Evolutionary conservation across 1,140 invertebrate species (phyloP).

Genomic region (Eupristina koningsbergeri): DNA sequence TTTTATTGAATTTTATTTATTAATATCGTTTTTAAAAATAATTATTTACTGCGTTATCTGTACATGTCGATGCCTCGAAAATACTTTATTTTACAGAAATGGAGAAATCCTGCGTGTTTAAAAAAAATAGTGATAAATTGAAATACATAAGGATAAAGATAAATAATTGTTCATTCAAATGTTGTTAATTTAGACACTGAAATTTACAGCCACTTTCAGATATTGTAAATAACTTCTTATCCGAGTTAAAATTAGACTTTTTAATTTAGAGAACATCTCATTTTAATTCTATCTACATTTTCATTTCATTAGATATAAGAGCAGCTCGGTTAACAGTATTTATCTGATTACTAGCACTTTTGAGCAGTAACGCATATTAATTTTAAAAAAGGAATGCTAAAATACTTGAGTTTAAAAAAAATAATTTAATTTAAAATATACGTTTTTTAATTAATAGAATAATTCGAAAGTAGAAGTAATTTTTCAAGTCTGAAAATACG

Average conservation of each 20-base stretch:
- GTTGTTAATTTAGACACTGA: no score
- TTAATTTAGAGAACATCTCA: not conserved
- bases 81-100: no score
- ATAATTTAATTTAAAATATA: no score
- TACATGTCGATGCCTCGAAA: no score
- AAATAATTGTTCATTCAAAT: no score
- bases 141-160: no score
- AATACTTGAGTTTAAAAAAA: not conserved
- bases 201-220: not conserved
- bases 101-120: no score
- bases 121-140: no score
- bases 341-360: not conserved
- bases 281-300: not conserved
- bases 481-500: no score
- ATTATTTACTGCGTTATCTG: not conserved
- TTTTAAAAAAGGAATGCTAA: not conserved
- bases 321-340: not conserved
- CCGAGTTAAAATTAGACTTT: not conserved
- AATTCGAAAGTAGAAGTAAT: no score
- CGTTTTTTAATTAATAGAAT: no score
- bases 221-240: not conserved
- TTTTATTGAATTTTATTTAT: not conserved
- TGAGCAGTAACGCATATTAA: not conserved
- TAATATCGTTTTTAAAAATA: not conserved
- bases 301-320: not conserved